phyloP scores from a whole-genome alignment of 1,140 invertebrate genomes.

The Lineus longissimus region DNA sequence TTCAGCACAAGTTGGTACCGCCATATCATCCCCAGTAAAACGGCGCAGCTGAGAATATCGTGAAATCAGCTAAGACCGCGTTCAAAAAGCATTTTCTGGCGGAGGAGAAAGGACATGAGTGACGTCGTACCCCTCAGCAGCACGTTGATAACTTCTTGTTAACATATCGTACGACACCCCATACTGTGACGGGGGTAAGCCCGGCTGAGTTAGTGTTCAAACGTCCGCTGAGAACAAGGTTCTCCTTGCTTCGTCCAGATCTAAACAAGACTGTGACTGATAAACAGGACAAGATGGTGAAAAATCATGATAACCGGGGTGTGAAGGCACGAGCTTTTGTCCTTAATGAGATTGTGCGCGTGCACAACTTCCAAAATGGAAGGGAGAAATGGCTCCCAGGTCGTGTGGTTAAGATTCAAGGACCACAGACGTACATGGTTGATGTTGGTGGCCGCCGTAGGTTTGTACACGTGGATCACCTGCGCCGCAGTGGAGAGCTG shows the following conservation, averaged over 20 bases:
- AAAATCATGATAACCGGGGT: background rate
- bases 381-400: background rate
- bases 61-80: conserved; percentile 9
- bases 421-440: background rate
- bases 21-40: conserved; percentile 7
- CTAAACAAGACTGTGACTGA: background rate
- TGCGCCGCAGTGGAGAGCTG: background rate
- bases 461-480: conserved; percentile 4
- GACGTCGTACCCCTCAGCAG: background rate
- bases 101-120: too few relatives aligned
- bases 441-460: background rate
- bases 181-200: background rate
- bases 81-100: conserved; percentile 8
- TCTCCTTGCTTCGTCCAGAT: background rate
- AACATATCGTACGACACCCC: background rate
- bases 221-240: background rate
- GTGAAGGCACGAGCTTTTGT: background rate
- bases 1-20: background rate
- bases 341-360: background rate
- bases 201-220: conserved; percentile 1
- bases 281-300: background rate
- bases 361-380: background rate
- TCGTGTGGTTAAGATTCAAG: background rate
- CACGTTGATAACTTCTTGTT: too few relatives aligned
- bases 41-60: conserved; percentile 1